phyloP scores from a whole-genome alignment of 2,888 invertebrate genomes.

The Drosophila quasianomalipes region DNA sequence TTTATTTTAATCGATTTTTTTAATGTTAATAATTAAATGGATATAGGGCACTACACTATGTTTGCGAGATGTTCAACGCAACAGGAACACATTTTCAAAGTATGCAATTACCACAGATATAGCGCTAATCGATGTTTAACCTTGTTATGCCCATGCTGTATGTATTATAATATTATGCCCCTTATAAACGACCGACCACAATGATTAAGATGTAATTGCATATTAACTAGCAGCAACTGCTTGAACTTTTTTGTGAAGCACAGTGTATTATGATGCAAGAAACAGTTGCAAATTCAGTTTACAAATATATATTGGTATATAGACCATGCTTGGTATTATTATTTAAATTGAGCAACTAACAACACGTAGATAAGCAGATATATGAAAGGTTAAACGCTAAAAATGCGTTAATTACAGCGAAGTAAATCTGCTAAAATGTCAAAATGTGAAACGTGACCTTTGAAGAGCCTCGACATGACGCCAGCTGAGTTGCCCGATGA shows the following conservation, averaged over 20 bases:
- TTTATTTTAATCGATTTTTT: neutral
- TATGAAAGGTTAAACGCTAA: conserved; percentile 12
- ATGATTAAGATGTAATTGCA: neutral
- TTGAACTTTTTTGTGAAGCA: neutral
- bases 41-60: no score
- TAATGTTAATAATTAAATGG: neutral
- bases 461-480: conserved; percentile 37
- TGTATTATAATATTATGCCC: neutral
- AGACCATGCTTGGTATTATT: neutral
- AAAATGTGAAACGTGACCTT: conserved; percentile 44
- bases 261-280: neutral
- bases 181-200: neutral
- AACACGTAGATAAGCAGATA: neutral
- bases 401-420: conserved; percentile 2
- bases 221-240: neutral
- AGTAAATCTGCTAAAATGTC: conserved; percentile 21
- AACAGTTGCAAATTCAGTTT: neutral
- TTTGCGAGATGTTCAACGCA: neutral
- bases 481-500: conserved; percentile 50
- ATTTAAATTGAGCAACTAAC: neutral
- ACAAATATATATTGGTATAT: neutral
- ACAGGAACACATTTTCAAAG: neutral
- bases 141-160: no score
- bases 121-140: neutral
- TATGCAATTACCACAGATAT: neutral